Percentiles rank a stretch among this genome's conserved stretches.
Conservation (phyloP, 2,888 invertebrate species). For the Tetranychus truncatus region DNA sequence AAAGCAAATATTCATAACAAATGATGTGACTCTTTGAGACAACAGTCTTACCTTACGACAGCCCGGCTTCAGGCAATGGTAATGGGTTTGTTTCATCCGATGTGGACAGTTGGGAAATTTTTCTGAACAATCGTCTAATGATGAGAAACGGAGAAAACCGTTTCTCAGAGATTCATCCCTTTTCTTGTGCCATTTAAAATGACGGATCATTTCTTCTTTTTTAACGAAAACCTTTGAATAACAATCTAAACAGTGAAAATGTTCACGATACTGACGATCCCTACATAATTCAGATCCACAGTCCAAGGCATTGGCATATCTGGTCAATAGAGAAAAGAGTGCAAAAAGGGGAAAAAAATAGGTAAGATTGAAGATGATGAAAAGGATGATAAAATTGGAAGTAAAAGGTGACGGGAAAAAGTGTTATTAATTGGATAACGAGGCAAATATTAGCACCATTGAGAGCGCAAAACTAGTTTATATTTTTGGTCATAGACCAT, state of each 20-base stretch:
- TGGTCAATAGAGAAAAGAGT: constrained; percentile 12
- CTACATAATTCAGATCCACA: constrained; percentile 68
- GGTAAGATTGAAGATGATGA: not conserved
- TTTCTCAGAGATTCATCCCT: constrained; percentile 86
- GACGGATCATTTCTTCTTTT: constrained; percentile 95
- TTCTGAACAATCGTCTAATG: constrained; percentile 79
- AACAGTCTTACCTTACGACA: constrained; percentile 40
- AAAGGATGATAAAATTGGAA: too few relatives aligned
- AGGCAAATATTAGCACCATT: too few relatives aligned
- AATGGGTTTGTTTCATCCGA: constrained; percentile 83
- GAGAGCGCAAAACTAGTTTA: too few relatives aligned
- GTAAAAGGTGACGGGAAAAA: too few relatives aligned
- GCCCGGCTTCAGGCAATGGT: constrained; percentile 72
- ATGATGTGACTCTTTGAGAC: too few relatives aligned
- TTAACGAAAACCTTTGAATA: constrained; percentile 67
- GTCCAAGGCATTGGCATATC: constrained; percentile 55
- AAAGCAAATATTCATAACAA: too few relatives aligned
- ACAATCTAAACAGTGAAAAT: constrained; percentile 78
- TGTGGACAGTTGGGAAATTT: constrained; percentile 67
- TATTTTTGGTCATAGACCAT: too few relatives aligned
- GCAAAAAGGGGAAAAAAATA: constrained; percentile 23
- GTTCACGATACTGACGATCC: constrained; percentile 74
- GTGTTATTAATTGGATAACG: too few relatives aligned
- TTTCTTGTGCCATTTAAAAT: constrained; percentile 98
- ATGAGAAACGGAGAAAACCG: constrained; percentile 83